Conservation (phyloP, 2,797 vertebrate genomes). For the Tarsius wallacei region DNA sequence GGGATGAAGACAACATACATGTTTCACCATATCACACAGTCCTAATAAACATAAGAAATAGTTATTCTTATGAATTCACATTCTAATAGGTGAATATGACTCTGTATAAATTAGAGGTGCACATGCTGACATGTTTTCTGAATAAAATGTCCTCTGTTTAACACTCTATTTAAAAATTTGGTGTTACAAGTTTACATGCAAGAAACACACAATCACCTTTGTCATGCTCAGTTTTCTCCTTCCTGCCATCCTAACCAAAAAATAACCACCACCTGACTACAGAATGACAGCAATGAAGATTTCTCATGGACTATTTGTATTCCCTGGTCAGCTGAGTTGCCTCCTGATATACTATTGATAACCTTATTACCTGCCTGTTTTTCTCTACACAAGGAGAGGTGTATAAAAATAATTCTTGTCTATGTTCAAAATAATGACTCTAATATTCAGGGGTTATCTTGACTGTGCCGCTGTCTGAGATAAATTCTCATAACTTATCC, state of each 20-base stretch:
- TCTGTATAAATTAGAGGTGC: background rate
- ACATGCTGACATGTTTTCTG: background rate
- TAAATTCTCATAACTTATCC: constrained; percentile 22
- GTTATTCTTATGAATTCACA: background rate
- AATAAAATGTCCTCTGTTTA: constrained; percentile 7
- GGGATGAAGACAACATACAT: background rate
- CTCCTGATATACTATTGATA: background rate
- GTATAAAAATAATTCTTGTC: background rate
- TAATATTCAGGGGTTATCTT: constrained; percentile 46
- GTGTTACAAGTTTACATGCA: background rate
- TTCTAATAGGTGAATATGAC: background rate
- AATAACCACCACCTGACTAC: background rate
- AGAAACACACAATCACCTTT: background rate
- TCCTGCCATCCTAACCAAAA: background rate
- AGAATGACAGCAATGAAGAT: background rate
- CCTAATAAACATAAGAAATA: background rate
- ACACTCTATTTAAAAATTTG: background rate
- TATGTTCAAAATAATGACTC: constrained; percentile 25
- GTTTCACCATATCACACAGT: background rate
- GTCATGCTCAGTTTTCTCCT: background rate
- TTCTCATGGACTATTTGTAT: background rate
- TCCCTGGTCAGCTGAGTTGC: background rate
- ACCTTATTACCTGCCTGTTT: background rate
- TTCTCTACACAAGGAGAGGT: background rate
- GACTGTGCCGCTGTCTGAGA: background rate